Evolutionary conservation across 1,140 invertebrate species (phyloP).

Genomic region (Caenorhabditis elegans): WBcel235 BX284603.4:2154501-2155000

Average conservation of each 20-base stretch:
- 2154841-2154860: not conserved
- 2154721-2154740: not conserved
- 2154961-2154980: not conserved
- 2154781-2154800: constrained; percentile 29
- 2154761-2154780: constrained; percentile 35
- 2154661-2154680: not conserved
- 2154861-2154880: constrained; percentile 17
- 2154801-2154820: constrained; percentile 37
- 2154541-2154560: not conserved
- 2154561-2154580: not conserved
- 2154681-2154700: not conserved
- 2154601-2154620: not conserved
- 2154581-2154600: not conserved
- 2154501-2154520: no score
- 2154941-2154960: not conserved
- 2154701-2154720: not conserved
- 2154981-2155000: constrained; percentile 11
- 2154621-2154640: not conserved
- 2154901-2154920: not conserved
- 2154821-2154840: not conserved
- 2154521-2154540: no score
- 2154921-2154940: constrained; percentile 2
- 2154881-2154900: not conserved
- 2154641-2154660: not conserved
- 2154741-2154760: constrained; percentile 3